Percentiles rank a stretch among this genome's conserved stretches.
Conservation (phyloP, 1,140 invertebrate genomes). For the Aphaenogaster rudis region DNA sequence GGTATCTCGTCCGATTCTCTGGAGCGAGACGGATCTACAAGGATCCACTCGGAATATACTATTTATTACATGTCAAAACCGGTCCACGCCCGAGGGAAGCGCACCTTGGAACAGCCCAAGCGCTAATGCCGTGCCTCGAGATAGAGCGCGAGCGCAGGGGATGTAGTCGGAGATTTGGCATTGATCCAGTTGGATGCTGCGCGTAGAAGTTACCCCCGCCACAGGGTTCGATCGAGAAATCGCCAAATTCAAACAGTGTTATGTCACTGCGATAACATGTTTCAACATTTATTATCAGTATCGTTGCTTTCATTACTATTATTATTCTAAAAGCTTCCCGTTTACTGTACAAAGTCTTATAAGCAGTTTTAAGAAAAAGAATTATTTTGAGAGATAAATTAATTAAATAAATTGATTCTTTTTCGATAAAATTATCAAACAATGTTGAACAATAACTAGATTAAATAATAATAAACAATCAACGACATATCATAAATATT, state of each 20-base stretch:
- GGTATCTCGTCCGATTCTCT: background rate
- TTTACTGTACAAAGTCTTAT: background rate
- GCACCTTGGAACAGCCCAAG: slow-evolving; percentile 54
- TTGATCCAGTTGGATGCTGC: slow-evolving; percentile 78
- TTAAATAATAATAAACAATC: background rate
- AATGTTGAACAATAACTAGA: background rate
- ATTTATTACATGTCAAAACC: slow-evolving; percentile 20
- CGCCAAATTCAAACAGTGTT: slow-evolving; percentile 41
- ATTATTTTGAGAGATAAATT: slow-evolving; percentile 19
- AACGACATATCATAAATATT: background rate
- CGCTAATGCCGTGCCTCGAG: slow-evolving; percentile 59
- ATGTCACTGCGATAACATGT: too few species aligned
- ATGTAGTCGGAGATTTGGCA: slow-evolving; percentile 66
- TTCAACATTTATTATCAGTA: background rate
- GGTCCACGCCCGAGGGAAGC: slow-evolving; percentile 26
- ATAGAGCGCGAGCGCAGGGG: slow-evolving; percentile 63
- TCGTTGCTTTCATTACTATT: background rate
- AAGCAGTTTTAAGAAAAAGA: background rate
- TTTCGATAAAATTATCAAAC: background rate
- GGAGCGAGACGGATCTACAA: slow-evolving; percentile 25
- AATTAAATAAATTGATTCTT: background rate
- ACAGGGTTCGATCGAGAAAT: slow-evolving; percentile 35
- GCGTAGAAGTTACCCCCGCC: slow-evolving; percentile 68
- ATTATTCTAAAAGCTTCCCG: background rate
- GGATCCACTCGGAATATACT: slow-evolving; percentile 7